Percentiles rank a stretch among this genome's conserved stretches.
phyloP scores from a whole-genome alignment of 2,113 vertebrate species.

The Naja naja region DNA sequence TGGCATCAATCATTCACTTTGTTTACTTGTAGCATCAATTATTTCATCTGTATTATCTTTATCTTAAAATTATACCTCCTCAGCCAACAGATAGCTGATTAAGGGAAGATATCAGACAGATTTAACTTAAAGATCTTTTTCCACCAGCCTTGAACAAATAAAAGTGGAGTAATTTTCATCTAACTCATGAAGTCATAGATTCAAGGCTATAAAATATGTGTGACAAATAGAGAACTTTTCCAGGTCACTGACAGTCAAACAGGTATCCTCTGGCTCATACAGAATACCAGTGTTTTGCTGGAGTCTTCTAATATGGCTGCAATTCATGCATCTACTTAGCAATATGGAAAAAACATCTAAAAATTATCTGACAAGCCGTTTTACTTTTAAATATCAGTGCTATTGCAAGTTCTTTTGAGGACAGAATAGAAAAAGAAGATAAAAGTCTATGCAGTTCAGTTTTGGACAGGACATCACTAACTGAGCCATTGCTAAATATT shows the following conservation, averaged over 20 bases:
- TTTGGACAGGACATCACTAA: neutral
- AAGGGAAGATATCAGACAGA: neutral
- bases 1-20: constrained; percentile 22
- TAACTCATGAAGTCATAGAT: neutral
- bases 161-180: neutral
- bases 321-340: neutral
- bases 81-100: neutral
- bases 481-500: neutral
- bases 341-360: neutral
- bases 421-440: neutral
- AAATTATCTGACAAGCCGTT: neutral
- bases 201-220: neutral
- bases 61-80: neutral
- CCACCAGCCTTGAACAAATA: neutral
- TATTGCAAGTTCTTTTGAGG: neutral
- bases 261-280: neutral
- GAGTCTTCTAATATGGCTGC: neutral
- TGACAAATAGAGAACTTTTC: neutral
- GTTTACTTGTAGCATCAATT: neutral
- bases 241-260: no score
- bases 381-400: neutral
- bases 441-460: neutral
- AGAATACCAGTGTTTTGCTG: neutral
- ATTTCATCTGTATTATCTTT: neutral
- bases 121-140: neutral